Evolutionary conservation across 1,140 invertebrate genomes (phyloP).

Genomic region (Parapsyche elsis): DNA sequence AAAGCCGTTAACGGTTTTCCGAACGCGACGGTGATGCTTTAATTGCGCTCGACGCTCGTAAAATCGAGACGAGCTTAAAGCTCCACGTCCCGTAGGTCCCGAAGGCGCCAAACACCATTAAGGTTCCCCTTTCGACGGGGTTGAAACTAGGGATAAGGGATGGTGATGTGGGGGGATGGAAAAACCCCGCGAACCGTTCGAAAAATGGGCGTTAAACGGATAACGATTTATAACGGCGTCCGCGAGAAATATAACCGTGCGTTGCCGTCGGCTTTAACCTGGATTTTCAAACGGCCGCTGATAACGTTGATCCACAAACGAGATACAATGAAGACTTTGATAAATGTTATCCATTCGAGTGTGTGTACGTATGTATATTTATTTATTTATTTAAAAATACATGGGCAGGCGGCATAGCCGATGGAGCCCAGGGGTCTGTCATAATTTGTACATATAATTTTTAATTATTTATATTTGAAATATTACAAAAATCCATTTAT

Average conservation of each 20-base stretch:
- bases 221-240: slow-evolving; percentile 39
- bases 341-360: background rate
- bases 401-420: too few species aligned
- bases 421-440: too few species aligned
- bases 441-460: too few species aligned
- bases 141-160: background rate
- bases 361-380: background rate
- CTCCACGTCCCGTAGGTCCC: slow-evolving; percentile 19
- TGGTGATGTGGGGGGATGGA: background rate
- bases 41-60: slow-evolving; percentile 29
- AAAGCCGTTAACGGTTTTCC: slow-evolving; percentile 27
- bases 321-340: background rate
- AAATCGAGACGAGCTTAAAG: slow-evolving; percentile 30
- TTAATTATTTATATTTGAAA: too few species aligned
- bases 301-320: background rate
- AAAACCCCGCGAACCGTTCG: background rate
- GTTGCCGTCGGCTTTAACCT: too few species aligned
- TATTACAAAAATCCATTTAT: too few species aligned
- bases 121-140: slow-evolving; percentile 12
- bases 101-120: slow-evolving; percentile 21
- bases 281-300: slow-evolving; percentile 1
- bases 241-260: background rate
- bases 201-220: slow-evolving; percentile 29
- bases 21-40: slow-evolving; percentile 25
- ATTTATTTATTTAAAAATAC: background rate